phyloP scores from a whole-genome alignment of 2,113 vertebrate genomes.

The Cairina moschata region DNA sequence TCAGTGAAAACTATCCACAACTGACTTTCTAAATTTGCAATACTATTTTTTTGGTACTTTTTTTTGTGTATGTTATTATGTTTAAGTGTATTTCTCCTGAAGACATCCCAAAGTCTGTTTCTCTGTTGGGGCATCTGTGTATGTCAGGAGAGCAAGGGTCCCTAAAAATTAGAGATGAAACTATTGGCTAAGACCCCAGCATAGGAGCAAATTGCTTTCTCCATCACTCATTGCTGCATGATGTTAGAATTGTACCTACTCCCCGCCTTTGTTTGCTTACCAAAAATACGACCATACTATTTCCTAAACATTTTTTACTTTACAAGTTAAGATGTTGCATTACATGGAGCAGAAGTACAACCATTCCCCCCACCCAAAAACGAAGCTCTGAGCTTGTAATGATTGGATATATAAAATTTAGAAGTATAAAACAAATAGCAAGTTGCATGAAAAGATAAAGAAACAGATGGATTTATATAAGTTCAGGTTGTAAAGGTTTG shows the following conservation, averaged over 20 bases:
- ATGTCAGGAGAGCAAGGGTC: not conserved
- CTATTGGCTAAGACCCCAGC: not conserved
- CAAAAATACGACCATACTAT: not conserved
- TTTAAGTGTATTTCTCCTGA: not conserved
- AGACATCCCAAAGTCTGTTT: not conserved
- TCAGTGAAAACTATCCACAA: constrained; percentile 1
- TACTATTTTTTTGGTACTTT: not conserved
- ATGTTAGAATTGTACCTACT: not conserved
- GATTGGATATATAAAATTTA: not conserved
- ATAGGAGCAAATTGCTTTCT: not conserved
- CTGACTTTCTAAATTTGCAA: constrained; percentile 21
- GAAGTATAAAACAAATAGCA: constrained; percentile 12
- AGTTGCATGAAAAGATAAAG: not conserved
- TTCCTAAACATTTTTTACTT: not conserved
- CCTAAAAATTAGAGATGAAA: not conserved
- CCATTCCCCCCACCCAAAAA: not conserved
- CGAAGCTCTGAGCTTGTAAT: not conserved
- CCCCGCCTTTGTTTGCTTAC: not conserved
- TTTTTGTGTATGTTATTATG: not conserved
- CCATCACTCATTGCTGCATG: not conserved
- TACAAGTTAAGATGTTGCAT: not conserved
- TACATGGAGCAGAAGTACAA: not conserved
- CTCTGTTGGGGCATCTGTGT: not conserved
- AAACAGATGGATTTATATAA: constrained; percentile 2
- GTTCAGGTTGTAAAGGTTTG: constrained; percentile 29